Evolutionary conservation across 2,888 invertebrate genomes (phyloP).

Genomic region (Terebella lapidaria): DNA sequence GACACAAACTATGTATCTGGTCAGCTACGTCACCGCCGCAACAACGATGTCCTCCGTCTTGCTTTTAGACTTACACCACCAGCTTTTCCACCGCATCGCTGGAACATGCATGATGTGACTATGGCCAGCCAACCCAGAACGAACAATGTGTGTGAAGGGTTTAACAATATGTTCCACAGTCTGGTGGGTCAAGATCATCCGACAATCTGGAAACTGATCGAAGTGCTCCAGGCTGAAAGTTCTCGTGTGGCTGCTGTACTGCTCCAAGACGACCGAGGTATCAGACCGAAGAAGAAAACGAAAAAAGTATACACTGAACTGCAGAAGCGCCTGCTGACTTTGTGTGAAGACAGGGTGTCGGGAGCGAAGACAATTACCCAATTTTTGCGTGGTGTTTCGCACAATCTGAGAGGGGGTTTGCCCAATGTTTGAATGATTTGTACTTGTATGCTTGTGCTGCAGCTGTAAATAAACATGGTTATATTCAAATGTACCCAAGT

Average conservation of each 20-base stretch:
- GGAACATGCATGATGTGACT: background rate
- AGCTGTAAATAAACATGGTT: no score
- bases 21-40: background rate
- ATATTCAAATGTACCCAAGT: no score
- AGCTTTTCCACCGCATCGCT: background rate
- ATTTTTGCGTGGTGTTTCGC: background rate
- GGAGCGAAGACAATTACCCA: background rate
- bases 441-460: no score
- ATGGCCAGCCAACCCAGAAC: background rate
- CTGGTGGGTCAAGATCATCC: background rate
- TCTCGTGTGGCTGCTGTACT: background rate
- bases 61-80: background rate
- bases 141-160: background rate
- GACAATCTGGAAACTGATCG: background rate
- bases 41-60: background rate
- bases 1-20: constrained; percentile 1
- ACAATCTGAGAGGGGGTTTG: background rate
- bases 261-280: background rate
- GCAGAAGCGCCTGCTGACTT: background rate
- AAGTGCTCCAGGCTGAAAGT: background rate
- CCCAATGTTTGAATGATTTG: no score
- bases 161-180: background rate
- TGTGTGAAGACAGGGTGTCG: background rate
- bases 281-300: background rate
- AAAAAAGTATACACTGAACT: background rate